These are phyloP conservation scores for Agrilus biguttatus DNA, from an alignment of 2,888 invertebrate species.

Conservation along the genomic window DNA sequence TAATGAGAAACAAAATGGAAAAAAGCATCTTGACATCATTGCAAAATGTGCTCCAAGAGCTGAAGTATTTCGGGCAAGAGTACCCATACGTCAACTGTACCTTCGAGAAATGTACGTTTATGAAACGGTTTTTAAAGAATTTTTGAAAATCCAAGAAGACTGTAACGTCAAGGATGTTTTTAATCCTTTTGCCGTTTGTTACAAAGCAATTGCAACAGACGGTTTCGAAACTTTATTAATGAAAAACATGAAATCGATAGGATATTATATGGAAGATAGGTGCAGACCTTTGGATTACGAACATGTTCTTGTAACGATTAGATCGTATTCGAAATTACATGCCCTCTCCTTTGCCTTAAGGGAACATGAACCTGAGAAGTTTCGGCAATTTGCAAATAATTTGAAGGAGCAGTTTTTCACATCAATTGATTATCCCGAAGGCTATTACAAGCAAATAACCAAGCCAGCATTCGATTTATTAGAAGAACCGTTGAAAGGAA, in stretches of 20 bases:
- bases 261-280: slow-evolving; percentile 6
- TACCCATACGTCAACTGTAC: slow-evolving; percentile 14
- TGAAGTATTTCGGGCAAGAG: slow-evolving; percentile 11
- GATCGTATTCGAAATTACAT: slow-evolving; percentile 17
- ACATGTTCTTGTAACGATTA: slow-evolving; percentile 14
- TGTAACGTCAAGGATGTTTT: slow-evolving; percentile 9
- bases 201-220: slow-evolving; percentile 8
- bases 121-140: slow-evolving; percentile 15
- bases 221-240: slow-evolving; percentile 13
- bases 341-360: slow-evolving; percentile 17
- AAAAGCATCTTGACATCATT: slow-evolving; percentile 13
- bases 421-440: not conserved
- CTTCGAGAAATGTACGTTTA: slow-evolving; percentile 18
- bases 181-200: slow-evolving; percentile 8
- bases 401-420: slow-evolving; percentile 8
- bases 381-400: slow-evolving; percentile 9
- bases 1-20: slow-evolving; percentile 3
- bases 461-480: slow-evolving; percentile 8
- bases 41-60: slow-evolving; percentile 16
- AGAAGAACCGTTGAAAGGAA: slow-evolving; percentile 6
- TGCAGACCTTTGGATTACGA: slow-evolving; percentile 13
- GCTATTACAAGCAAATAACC: slow-evolving; percentile 1
- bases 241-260: slow-evolving; percentile 14
- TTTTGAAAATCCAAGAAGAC: slow-evolving; percentile 14
- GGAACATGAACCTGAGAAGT: slow-evolving; percentile 12